Evolutionary conservation across 2,113 vertebrate species (phyloP), one percentile per base, ranked within the genome.

Genomic region (Antennarius striatus): DNA sequence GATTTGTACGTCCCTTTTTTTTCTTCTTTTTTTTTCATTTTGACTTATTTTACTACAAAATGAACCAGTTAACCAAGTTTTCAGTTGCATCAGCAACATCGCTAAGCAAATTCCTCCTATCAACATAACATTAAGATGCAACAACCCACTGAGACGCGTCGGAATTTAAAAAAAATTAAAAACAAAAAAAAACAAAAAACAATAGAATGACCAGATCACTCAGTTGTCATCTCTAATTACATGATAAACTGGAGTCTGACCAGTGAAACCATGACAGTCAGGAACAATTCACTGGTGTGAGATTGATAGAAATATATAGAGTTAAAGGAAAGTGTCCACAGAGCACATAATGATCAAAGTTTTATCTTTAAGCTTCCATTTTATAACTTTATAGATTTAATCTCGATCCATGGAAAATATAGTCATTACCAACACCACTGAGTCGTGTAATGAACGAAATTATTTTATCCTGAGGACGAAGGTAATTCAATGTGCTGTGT

Each of bases 171-270:
- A 36, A 36, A 36, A 2, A 30, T n/a, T n/a, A 49, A 48, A 10
- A 11, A 11, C 42, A 3, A 7, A 16, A 62, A 0, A 6, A 49
- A 48, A 10, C 7, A 11, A 45, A 3, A 7, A 16, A 62, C 0
- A 6, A 11, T 57, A 0, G 55, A 47, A 42, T 46, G 67, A 48
- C 50, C 67, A 58, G 12, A 59, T 71, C 49, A 40, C 60, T 4
- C 11, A 32, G 46, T 55, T 28, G 36, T 36, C 0, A 42, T 76
- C 39, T 16, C 45, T 63, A 50, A 50, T 50, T 28, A 22, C 49
- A 54, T 11, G 55, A 56, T 54, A 76, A 22, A 14, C 56, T 72
- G 59, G 63, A 66, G 68, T 36, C 47, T 63, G 40, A 52, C 57
- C 56, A 69, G 43, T 49, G 30, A 17, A 32, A 59, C 70, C 40